A percentile compares a stretch with the other conserved stretches of the same genome.
Evolutionary conservation across 2,888 invertebrate genomes (phyloP).

Genomic region (Drosophila pegasa): DNA sequence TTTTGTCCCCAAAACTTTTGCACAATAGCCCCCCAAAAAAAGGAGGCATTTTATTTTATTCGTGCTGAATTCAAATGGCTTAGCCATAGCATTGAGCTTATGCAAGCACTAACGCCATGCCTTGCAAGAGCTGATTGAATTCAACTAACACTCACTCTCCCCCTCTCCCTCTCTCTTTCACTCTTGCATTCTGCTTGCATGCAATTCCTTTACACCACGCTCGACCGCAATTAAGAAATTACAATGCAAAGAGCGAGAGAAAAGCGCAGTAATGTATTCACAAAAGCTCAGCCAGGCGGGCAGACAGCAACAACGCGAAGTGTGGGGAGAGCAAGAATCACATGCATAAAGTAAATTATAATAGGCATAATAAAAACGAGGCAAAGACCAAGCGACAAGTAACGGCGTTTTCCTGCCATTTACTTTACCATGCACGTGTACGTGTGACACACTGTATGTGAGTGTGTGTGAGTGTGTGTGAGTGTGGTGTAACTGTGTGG

Average conservation of each 20-base stretch:
- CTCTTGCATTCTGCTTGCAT: not conserved
- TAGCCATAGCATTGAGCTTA: conserved; percentile 35
- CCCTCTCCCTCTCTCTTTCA: not conserved
- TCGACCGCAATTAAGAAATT: conserved; percentile 73
- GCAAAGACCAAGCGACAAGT: conserved; percentile 70
- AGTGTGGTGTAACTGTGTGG: conserved; percentile 44
- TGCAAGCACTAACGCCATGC: not conserved
- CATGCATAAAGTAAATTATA: conserved; percentile 80
- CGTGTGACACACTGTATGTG: conserved; percentile 3
- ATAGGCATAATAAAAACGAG: conserved; percentile 77
- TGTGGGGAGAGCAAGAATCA: conserved; percentile 33
- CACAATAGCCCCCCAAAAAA: conserved; percentile 35
- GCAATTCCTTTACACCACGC: conserved; percentile 31
- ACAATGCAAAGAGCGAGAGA: conserved; percentile 36
- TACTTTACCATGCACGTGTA: conserved; percentile 53
- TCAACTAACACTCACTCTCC: not conserved
- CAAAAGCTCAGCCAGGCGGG: conserved; percentile 50
- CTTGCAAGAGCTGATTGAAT: conserved; percentile 28
- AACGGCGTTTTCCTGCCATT: conserved; percentile 67
- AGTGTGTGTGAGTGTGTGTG: conserved; percentile 11
- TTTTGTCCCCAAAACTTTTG: conserved; percentile 52
- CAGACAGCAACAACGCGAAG: not conserved
- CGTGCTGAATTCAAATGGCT: conserved; percentile 8
- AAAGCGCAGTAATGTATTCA: conserved; percentile 41
- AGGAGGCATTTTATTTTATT: conserved; percentile 5